Evolutionary conservation across 2,888 invertebrate genomes (phyloP).

Genomic region (Xylota segnis): DNA sequence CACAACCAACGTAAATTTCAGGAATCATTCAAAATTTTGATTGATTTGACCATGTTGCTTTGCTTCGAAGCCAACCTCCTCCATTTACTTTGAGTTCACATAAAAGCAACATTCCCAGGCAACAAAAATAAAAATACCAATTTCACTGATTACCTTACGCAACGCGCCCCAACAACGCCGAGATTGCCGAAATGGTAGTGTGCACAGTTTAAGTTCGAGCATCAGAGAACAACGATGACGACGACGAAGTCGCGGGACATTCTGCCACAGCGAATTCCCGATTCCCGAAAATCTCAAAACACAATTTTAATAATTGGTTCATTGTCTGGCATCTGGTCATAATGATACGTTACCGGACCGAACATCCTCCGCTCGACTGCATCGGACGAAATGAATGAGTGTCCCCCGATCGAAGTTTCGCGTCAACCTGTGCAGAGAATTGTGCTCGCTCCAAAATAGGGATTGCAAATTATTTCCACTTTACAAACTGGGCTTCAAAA

Average conservation of each 20-base stretch:
- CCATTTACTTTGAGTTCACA: slow-evolving; percentile 29
- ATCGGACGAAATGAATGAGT: slow-evolving; percentile 54
- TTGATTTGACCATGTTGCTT: slow-evolving; percentile 36
- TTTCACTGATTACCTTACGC: slow-evolving; percentile 56
- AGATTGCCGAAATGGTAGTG: slow-evolving; percentile 47
- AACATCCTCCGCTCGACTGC: slow-evolving; percentile 57
- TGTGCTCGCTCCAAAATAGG: slow-evolving; percentile 43
- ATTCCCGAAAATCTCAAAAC: slow-evolving; percentile 78
- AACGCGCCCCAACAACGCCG: slow-evolving; percentile 15
- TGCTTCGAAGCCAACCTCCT: not conserved
- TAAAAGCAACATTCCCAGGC: slow-evolving; percentile 28
- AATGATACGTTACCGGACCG: slow-evolving; percentile 66
- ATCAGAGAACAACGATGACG: slow-evolving; percentile 27
- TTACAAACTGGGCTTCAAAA: slow-evolving; percentile 41
- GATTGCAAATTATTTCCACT: slow-evolving; percentile 59
- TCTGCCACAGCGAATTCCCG: slow-evolving; percentile 35
- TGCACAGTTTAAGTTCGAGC: slow-evolving; percentile 37
- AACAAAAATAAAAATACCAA: slow-evolving; percentile 53
- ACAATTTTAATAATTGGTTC: slow-evolving; percentile 84
- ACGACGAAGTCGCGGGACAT: slow-evolving; percentile 35
- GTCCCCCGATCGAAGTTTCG: slow-evolving; percentile 47
- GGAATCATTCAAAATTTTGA: slow-evolving; percentile 34
- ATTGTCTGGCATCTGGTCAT: slow-evolving; percentile 79
- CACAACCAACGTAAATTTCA: not conserved
- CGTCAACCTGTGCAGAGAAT: slow-evolving; percentile 24